These are phyloP conservation scores for Malacosoma neustria DNA, from an alignment of 2,888 invertebrate genomes.

Conservation along the genomic window DNA sequence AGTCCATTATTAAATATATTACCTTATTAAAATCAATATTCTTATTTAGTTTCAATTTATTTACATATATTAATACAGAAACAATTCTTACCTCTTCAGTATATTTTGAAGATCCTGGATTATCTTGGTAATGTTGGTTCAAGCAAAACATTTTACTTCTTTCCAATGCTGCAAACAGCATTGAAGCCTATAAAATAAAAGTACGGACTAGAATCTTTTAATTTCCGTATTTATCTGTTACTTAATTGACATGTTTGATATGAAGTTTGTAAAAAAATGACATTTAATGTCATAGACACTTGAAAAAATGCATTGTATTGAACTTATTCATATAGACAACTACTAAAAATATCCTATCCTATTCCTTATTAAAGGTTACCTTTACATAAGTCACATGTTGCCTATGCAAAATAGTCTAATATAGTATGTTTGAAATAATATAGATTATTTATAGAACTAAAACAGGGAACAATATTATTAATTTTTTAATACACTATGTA, in stretches of 20 bases:
- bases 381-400: no score
- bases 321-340: no score
- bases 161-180: neutral
- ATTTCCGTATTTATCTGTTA: neutral
- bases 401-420: no score
- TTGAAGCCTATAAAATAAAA: neutral
- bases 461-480: no score
- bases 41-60: neutral
- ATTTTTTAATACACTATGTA: no score
- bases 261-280: constrained; percentile 30
- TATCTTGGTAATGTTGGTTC: neutral
- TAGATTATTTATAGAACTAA: no score
- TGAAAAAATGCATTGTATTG: no score
- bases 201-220: no score
- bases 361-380: constrained; percentile 5
- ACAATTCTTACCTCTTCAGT: neutral
- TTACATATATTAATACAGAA: neutral
- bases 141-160: neutral
- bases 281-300: constrained; percentile 22
- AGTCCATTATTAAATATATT: no score
- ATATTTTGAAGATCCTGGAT: neutral
- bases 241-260: constrained; percentile 35
- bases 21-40: no score
- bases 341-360: constrained; percentile 7
- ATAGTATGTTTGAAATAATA: no score